Conservation (phyloP, 2,797 vertebrate genomes). For the Neomorphus geoffroyi region DNA sequence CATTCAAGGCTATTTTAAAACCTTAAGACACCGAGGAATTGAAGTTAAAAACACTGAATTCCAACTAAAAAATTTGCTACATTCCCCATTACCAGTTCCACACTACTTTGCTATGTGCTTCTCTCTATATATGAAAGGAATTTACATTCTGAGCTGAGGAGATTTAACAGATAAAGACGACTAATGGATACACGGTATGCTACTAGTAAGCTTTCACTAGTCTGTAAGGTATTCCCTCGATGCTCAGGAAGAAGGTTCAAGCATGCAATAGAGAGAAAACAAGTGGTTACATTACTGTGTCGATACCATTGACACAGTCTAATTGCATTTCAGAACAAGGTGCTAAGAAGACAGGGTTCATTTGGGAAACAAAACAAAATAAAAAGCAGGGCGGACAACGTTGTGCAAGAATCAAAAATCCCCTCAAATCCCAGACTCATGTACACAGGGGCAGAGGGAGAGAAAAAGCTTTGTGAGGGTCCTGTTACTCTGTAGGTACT, state of each 20-base stretch:
- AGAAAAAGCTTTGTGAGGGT: background rate
- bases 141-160: background rate
- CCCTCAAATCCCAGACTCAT: rapidly evolving
- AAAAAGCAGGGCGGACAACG: background rate
- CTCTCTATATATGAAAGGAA: background rate
- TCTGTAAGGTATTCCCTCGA: rapidly evolving
- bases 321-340: background rate
- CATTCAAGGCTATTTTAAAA: background rate
- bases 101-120: rapidly evolving
- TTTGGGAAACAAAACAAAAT: background rate
- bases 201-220: background rate
- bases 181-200: background rate
- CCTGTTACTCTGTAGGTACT: background rate
- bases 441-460: background rate
- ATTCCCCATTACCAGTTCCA: background rate
- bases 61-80: background rate
- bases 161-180: background rate
- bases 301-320: background rate
- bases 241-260: background rate
- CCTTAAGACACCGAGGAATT: background rate
- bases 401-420: background rate
- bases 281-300: background rate
- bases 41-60: background rate
- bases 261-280: background rate
- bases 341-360: background rate